Conservation (phyloP, 2,797 vertebrate species). For the Phrynocephalus guinanensis region DNA sequence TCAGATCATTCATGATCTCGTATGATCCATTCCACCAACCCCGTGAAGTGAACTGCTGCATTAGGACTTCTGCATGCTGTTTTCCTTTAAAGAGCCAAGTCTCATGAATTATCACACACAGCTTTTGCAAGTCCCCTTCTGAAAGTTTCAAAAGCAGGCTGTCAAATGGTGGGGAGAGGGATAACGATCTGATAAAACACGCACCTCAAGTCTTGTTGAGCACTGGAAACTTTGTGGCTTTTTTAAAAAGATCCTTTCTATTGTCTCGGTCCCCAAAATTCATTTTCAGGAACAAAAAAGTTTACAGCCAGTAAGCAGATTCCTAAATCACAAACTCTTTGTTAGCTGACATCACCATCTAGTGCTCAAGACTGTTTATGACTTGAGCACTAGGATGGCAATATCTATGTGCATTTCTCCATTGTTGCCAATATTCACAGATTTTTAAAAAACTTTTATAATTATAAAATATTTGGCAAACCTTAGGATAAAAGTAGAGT, state of each 20-base stretch:
- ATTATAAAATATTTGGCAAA: neutral
- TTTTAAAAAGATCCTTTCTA: neutral
- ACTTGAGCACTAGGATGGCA: too few relatives aligned
- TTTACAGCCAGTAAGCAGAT: neutral
- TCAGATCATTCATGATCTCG: too few relatives aligned
- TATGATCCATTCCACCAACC: neutral
- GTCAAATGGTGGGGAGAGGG: neutral
- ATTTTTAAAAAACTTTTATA: neutral
- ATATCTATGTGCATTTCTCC: neutral
- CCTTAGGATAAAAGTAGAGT: neutral
- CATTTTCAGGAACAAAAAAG: neutral
- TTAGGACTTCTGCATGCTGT: neutral
- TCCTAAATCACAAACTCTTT: neutral
- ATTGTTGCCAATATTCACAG: neutral
- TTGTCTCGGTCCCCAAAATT: neutral
- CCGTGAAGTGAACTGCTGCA: neutral
- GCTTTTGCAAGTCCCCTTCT: neutral
- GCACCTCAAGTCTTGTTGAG: neutral
- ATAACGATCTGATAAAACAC: neutral
- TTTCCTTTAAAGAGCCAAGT: neutral
- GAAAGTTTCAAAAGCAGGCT: neutral
- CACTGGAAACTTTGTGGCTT: neutral
- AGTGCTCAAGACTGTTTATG: neutral
- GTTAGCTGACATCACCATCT: conserved; percentile 19
- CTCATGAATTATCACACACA: neutral